Evolutionary conservation across 64 coral and sea anemone genomes (phyloP).

Genomic region (Montipora foliosa): DNA sequence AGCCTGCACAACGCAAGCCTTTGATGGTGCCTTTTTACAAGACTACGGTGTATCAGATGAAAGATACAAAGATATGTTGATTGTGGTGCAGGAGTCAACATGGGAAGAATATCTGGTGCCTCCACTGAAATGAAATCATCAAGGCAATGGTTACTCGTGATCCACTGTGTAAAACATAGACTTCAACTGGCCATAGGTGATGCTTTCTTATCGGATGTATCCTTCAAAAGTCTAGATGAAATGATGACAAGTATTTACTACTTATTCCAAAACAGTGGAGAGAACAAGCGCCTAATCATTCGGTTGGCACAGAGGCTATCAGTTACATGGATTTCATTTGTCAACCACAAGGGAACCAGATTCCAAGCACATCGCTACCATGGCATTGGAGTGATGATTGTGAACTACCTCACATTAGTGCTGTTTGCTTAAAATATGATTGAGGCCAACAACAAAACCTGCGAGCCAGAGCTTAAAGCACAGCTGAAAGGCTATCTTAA

Average conservation of each 20-base stretch:
- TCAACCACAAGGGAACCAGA: conserved; percentile 60
- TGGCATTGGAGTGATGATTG: conserved; percentile 48
- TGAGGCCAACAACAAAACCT: conserved; percentile 57
- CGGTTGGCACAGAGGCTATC: conserved; percentile 60
- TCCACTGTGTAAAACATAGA: conserved; percentile 42
- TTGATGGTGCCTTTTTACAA: conserved; percentile 59
- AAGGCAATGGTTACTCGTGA: conserved; percentile 30
- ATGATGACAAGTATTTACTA: conserved; percentile 66
- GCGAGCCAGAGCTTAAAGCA: conserved; percentile 37
- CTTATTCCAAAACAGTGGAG: conserved; percentile 52
- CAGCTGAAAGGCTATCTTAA: conserved; percentile 37
- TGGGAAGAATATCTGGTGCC: conserved; percentile 56
- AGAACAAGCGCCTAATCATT: conserved; percentile 58
- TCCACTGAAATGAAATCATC: conserved; percentile 53
- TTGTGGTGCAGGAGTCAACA: conserved; percentile 59
- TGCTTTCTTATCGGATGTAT: conserved; percentile 65
- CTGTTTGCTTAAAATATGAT: conserved; percentile 63
- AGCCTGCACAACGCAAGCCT: conserved; percentile 45
- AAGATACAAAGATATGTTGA: conserved; percentile 39
- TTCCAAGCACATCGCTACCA: conserved; percentile 64
- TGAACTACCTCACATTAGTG: conserved; percentile 36
- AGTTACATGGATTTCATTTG: conserved; percentile 71
- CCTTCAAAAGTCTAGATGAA: conserved; percentile 54
- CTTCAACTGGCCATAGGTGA: conserved; percentile 41
- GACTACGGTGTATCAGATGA: conserved; percentile 14